Evolutionary conservation across 2,113 vertebrate genomes (phyloP), one percentile per base, ranked within the genome.

Genomic region (Apistogramma diplotaenia): DNA sequence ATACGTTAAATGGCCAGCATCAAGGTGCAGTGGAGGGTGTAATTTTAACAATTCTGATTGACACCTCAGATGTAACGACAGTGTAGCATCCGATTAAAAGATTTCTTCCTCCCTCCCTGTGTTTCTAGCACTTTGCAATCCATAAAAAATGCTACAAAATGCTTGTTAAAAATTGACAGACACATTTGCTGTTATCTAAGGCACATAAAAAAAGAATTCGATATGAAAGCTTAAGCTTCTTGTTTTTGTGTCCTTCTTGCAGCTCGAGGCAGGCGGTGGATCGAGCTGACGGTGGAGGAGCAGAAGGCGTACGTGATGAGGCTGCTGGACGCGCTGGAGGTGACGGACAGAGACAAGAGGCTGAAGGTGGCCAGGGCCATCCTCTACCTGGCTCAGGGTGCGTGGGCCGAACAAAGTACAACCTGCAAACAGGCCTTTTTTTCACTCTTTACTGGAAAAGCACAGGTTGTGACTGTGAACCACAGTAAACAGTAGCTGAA

Each of bases 301-400:
- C 98, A 98, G 87, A 96, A 92, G 87, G 82, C 96, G n/a, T 96
- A 98, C 0, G 82, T 99, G 67, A 99, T 99, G 98, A 95, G 78
- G 31, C 94, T 99, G 49, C 90, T 99, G 91, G 97, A 99, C 6
- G 96, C 96, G 13, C 92, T 99, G 89, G 98, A 99, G 91, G 97
- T 99, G 89, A 97, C 97, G 25, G 96, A 95, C 93, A 93, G 97
- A 60, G 97, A 99, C 78, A 96, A 91, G 94, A 93, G 98, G 81
- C 96, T 99, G 51, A 94, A 94, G 78, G 97, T 97, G 7, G 96
- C 98, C 12, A 91, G 97, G 53, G 97, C 97, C 82, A 96, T 99
- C 87, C 97, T 99, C 37, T 99, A 99, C 85, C 91, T 99, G 92
- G 97, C 97, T 7, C 98, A 99, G 94, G 98, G 98, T 99, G 87